phyloP scores from a whole-genome alignment of 2,797 vertebrate species.

The Malacoraja senta region DNA sequence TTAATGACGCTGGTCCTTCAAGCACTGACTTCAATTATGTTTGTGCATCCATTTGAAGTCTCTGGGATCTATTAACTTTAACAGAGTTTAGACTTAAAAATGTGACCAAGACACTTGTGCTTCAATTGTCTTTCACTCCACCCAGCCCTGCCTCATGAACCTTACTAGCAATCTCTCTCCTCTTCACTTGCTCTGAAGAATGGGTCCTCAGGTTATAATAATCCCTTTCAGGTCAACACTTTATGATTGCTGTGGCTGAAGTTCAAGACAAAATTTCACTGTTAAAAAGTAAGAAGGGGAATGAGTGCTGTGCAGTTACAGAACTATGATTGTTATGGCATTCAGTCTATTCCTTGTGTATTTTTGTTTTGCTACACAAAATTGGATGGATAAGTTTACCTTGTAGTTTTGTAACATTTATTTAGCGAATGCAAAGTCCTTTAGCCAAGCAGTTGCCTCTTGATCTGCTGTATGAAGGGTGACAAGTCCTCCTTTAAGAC shows the following conservation, averaged over 20 bases:
- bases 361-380: background rate
- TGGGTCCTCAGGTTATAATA: background rate
- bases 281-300: background rate
- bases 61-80: background rate
- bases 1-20: background rate
- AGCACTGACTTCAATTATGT: background rate
- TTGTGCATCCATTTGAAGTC: background rate
- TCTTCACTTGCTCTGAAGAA: background rate
- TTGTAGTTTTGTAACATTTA: background rate
- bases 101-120: background rate
- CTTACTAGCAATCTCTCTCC: background rate
- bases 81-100: background rate
- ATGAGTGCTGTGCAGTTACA: background rate
- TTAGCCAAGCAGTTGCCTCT: no score
- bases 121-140: background rate
- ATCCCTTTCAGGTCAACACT: background rate
- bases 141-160: background rate
- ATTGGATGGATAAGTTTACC: background rate
- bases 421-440: no score
- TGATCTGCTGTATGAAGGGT: no score
- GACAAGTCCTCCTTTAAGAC: no score
- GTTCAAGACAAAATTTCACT: background rate
- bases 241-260: background rate
- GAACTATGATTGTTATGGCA: background rate
- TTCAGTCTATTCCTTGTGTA: background rate